Evolutionary conservation across 2,797 vertebrate species (phyloP).

Genomic region (Avahi laniger): DNA sequence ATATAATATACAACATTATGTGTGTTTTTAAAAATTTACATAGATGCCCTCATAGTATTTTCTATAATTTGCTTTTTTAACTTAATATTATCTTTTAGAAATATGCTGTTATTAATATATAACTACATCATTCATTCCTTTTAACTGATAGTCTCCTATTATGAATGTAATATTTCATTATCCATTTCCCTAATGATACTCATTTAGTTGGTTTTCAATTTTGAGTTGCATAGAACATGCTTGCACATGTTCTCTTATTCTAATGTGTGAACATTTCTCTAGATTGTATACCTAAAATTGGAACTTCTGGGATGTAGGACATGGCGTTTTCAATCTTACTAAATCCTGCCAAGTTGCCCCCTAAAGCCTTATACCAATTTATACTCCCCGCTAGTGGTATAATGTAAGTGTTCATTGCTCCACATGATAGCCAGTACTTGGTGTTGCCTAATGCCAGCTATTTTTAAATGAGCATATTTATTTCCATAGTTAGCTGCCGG

Average conservation of each 20-base stretch:
- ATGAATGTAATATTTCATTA: background rate
- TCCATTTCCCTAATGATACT: background rate
- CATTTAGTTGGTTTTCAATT: background rate
- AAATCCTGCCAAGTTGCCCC: constrained; percentile 21
- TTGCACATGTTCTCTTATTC: background rate
- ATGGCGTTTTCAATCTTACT: background rate
- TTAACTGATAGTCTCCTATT: background rate
- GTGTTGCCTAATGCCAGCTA: background rate
- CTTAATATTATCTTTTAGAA: background rate
- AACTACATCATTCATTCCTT: background rate
- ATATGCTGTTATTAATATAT: background rate
- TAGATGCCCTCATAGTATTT: background rate
- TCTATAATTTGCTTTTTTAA: background rate
- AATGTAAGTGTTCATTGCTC: background rate
- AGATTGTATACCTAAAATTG: background rate
- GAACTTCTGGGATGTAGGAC: background rate
- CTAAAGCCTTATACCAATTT: background rate
- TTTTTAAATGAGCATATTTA: background rate
- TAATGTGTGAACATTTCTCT: background rate
- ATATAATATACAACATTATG: background rate
- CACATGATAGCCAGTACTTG: background rate
- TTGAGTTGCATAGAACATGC: background rate
- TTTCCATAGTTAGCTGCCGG: background rate
- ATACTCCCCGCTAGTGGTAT: background rate
- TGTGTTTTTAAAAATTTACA: background rate